Evolutionary conservation across 2,888 invertebrate species (phyloP), one percentile per base, ranked within the genome.

Genomic region (Amorpha juglandis): DNA sequence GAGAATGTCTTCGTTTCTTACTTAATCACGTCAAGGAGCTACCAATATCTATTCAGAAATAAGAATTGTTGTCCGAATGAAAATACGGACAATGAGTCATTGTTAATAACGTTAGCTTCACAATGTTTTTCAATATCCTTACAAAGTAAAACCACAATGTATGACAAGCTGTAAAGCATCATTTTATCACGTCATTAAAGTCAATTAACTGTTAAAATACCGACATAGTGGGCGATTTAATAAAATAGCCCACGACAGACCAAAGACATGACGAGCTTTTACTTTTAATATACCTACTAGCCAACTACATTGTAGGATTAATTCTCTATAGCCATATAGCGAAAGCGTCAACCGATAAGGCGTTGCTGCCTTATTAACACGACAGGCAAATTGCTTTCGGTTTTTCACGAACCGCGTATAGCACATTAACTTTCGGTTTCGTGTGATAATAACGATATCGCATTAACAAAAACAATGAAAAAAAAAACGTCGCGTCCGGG

Each of bases 391-490:
- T 86, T 84, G 84, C 87, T 88, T 87, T 89, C 85, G 82, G 81
- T 87, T 87, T 87, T 87, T 80, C 81, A 78, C 81, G 74, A 80
- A 16, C 76, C 82, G 76, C 72, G 80, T 84, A 84, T 81, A 81
- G 78, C 80, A 80, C 79, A 84, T 86, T 84, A 78, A 89, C 90
- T 91, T 90, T 90, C 90, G 84, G 84, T 89, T 88, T 89, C 87
- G 78, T 72, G 70, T 74, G 79, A 81, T 84, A 85, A 86, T 88
- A 86, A 88, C 82, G 87, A 86, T 85, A 88, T 83, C 81, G 78
- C 81, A 86, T 87, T 85, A 87, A 87, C 83, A 85, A 88, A 90
- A 89, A 90, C 90, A 90, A 89, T 89, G 85, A 83, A 83, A 82
- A 83, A 83, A 82, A 82, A 38, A 82, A 82, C 78, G 69, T 80